Base-by-base conservation (phyloP, 2,797 vertebrate species). In the Rhincodon typus region DNA sequence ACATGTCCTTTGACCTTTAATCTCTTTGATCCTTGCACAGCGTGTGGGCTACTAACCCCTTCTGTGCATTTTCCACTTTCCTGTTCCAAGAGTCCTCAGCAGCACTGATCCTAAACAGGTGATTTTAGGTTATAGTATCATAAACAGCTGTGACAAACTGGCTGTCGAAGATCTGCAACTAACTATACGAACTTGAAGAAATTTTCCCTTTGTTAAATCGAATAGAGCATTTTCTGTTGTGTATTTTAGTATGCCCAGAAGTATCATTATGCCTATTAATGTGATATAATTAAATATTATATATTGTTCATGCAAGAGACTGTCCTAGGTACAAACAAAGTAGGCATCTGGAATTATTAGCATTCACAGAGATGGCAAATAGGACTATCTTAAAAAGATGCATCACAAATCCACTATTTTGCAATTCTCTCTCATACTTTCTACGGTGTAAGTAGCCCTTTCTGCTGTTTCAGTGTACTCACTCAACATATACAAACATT, bases 1-100 rank as follows among this genome's bases (percentile, higher is more conserved):
- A 97, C 96, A 96, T 95, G 97, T 96, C 97, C 98, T 98, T 96
- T 97, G 97, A 98, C 98, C 98, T 96, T 96, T 86, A 96, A 96
- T 96, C 96, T 96, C 97, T 98, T 98, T 98, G 98, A 98, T 98
- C 97, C 95, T 96, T 96, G 96, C 97, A 21, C 97, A 97, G 97
- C 97, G 97, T 97, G 98, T 98, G 97, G 97, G 97, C 97, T 97
- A 95, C 96, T 96, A 96, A 97, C 97, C 97, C 97, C 97, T 96
- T 97, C 97, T 74, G 97, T 97, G 97, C 96, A 96, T 97, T 97
- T 96, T 96, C 96, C 96, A 96, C 96, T 96, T 97, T 97, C 97
- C 97, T 95, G 94, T 77, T 94, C 96, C 79, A 27, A 69, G 17
- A 23, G 88, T 77, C 90, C 82, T 72, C 96, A 96, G 96, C 87